Evolutionary conservation across 2,113 vertebrate species (phyloP).

Genomic region (Pterocles gutturalis): DNA sequence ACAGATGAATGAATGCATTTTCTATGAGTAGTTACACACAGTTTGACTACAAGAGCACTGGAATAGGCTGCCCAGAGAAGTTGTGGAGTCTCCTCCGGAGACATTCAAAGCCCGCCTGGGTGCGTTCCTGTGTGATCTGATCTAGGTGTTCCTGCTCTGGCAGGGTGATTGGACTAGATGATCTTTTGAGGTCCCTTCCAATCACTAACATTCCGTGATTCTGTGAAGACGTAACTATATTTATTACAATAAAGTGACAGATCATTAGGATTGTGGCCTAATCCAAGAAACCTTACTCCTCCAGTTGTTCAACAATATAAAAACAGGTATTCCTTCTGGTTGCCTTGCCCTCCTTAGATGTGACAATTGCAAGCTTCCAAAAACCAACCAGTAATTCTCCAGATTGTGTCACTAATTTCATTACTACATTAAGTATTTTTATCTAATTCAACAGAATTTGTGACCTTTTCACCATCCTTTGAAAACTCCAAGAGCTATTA

Average conservation of each 20-base stretch:
- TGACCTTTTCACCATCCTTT: neutral
- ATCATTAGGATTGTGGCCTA: neutral
- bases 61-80: no score
- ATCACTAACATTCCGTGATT: no score
- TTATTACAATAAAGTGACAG: neutral
- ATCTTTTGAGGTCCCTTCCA: no score
- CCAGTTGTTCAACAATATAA: neutral
- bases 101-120: no score
- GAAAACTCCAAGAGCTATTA: neutral
- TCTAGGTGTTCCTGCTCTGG: no score
- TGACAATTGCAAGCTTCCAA: neutral
- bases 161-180: no score
- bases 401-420: neutral
- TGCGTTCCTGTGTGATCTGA: no score
- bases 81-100: no score
- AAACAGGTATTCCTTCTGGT: neutral
- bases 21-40: neutral
- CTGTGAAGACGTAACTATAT: neutral
- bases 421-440: neutral
- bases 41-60: neutral
- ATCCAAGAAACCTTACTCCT: neutral
- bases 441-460: neutral
- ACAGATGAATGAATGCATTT: neutral
- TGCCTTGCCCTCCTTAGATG: neutral
- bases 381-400: neutral